Evolutionary conservation across 2,888 invertebrate species (phyloP), one percentile per base, ranked within the genome.

Genomic region (Gari tellinella): DNA sequence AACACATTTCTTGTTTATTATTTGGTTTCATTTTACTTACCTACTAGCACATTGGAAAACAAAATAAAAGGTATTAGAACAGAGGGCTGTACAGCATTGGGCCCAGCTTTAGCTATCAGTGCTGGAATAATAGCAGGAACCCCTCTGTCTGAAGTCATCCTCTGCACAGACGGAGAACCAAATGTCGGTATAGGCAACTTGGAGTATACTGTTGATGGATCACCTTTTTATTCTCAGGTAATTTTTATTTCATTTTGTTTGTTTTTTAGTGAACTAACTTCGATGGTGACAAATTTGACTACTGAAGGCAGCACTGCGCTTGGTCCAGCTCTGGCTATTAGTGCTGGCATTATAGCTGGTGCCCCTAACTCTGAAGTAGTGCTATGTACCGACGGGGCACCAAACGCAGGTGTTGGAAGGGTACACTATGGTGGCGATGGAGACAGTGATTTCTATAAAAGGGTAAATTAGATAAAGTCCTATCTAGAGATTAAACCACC

Each of bases 121-220:
- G 72, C 81, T 19, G 89, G 89, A 0, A 80, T 88, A 56, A 82
- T 86, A 10, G 81, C 85, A 26, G 72, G 72, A 10, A 69, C 67
- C 17, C 83, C 86, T 5, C 61, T 80, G 21, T 87, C 89, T 19
- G 89, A 90, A 72, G 83, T 90, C 15, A 79, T 89, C 3, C 79
- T 90, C 7, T 90, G 88, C 69, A 90, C 90, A 41, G 90, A 90
- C 64, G 90, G 90, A 38, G 80, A 81, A 58, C 89, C 90, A 26
- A 90, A 90, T 66, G 67, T 64, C n/a, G 89, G 88, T 5, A 62
- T 89, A 25, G 90, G 89, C 2, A 58, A 68, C n/a, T 25, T 73
- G 1, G 21, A 63, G 21, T 25, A n/a, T n/a, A 26, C 15, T 23
- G 19, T 31, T 43, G 43, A 43, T 25, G 72, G 72, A 25, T 41